phyloP scores from a whole-genome alignment of 2,797 vertebrate genomes.

The Leptoclinus maculatus region DNA sequence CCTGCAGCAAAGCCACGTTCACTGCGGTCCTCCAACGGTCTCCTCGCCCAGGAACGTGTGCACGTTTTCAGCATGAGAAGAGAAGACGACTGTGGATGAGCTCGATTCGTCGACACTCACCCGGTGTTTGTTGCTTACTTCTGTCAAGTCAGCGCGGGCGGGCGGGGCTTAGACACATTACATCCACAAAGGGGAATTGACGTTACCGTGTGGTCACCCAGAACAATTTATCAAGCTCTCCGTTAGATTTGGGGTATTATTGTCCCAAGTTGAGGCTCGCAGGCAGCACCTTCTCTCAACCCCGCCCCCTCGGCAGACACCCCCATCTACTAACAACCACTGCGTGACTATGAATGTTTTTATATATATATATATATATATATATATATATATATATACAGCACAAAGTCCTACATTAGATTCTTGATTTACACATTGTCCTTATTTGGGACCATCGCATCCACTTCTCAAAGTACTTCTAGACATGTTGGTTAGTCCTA shows the following conservation, averaged over 20 bases:
- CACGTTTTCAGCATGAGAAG: conserved; percentile 48
- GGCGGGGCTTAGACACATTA: conserved; percentile 21
- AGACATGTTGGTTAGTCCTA: background rate
- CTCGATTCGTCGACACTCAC: conserved; percentile 48
- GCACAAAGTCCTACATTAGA: background rate
- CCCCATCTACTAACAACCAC: background rate
- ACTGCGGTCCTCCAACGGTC: conserved; percentile 42
- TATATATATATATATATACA: background rate
- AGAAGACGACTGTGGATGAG: conserved; percentile 24
- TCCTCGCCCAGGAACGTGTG: conserved; percentile 44
- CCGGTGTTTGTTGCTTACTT: background rate
- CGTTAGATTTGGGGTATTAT: accelerated
- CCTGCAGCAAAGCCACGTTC: conserved; percentile 60
- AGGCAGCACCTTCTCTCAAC: background rate
- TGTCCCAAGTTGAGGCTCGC: background rate
- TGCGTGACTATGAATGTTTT: accelerated
- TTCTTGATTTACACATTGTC: background rate
- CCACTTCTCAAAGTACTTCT: background rate
- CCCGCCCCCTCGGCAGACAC: conserved; percentile 22
- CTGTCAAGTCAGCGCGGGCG: background rate
- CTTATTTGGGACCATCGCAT: background rate
- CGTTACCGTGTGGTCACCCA: no score
- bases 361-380: background rate
- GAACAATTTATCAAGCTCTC: conserved; percentile 1
- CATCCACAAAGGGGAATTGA: accelerated